Conservation (phyloP, 2,797 vertebrate genomes). For the Fundulus diaphanus region DNA sequence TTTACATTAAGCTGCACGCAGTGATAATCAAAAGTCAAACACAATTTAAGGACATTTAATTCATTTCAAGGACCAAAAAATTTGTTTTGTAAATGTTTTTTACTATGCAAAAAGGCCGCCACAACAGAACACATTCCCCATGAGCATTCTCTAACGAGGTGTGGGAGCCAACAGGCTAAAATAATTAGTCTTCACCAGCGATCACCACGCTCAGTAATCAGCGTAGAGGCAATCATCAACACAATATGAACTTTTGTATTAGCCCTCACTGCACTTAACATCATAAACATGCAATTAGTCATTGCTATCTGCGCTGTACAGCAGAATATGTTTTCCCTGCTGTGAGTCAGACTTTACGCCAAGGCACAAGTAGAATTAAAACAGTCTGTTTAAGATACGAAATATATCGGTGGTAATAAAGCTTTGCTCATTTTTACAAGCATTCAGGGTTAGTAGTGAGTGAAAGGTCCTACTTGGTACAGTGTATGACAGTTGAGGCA, state of each 20-base stretch:
- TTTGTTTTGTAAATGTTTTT: conserved; percentile 45
- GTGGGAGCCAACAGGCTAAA: conserved; percentile 56
- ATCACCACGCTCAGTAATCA: conserved; percentile 68
- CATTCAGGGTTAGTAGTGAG: conserved; percentile 16
- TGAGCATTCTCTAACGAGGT: conserved; percentile 49
- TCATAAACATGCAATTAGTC: conserved; percentile 56
- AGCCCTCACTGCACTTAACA: conserved; percentile 56
- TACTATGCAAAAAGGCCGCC: conserved; percentile 42
- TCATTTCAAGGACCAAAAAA: conserved; percentile 29
- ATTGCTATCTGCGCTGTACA: conserved; percentile 16
- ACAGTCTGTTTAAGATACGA: conserved; percentile 30
- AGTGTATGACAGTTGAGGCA: conserved; percentile 7
- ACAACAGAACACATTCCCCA: conserved; percentile 45
- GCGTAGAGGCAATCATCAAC: conserved; percentile 62
- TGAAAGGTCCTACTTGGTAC: neutral
- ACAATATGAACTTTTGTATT: conserved; percentile 57
- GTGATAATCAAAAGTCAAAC: conserved; percentile 40
- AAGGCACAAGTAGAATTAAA: conserved; percentile 11
- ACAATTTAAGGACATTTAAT: conserved; percentile 9
- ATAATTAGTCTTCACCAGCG: conserved; percentile 67
- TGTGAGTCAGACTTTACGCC: conserved; percentile 14
- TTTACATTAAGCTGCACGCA: conserved; percentile 3
- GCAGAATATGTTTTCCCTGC: conserved; percentile 31
- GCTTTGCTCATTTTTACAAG: conserved; percentile 30
- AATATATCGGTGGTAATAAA: conserved; percentile 48